These are phyloP conservation scores for Tenebrosternarchus preto DNA, from an alignment of 2,113 vertebrate genomes.

Conservation along the genomic window DNA sequence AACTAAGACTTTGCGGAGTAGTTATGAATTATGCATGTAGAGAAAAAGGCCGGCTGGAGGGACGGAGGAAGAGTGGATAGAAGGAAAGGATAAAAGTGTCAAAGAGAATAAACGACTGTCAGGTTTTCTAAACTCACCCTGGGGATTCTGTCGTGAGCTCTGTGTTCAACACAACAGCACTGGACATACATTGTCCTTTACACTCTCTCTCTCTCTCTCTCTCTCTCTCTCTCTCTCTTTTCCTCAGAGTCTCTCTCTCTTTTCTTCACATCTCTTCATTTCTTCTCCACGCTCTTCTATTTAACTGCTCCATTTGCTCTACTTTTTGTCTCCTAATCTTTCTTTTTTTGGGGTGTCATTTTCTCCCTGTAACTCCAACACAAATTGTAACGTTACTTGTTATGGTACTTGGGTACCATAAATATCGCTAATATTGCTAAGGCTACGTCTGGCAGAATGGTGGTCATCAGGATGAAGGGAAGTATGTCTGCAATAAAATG, in stretches of 20 bases:
- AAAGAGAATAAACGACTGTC: slow-evolving; percentile 31
- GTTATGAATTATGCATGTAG: slow-evolving; percentile 49
- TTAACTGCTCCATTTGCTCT: neutral
- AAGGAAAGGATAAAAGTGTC: slow-evolving; percentile 26
- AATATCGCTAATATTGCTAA: too few relatives aligned
- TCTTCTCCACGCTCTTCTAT: neutral
- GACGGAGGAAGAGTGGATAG: slow-evolving; percentile 20
- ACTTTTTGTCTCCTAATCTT: neutral
- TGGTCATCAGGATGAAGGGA: too few relatives aligned
- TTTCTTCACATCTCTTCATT: too few relatives aligned
- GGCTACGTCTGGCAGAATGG: too few relatives aligned
- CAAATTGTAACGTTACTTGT: too few relatives aligned
- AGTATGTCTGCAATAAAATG: too few relatives aligned
- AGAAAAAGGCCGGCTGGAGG: slow-evolving; percentile 1
- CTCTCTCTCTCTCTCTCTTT: slow-evolving; percentile 14
- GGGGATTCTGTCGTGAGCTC: slow-evolving; percentile 23
- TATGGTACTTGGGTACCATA: too few relatives aligned
- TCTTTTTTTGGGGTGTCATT: too few relatives aligned
- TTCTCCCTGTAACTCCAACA: too few relatives aligned
- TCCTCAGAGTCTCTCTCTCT: slow-evolving; percentile 11
- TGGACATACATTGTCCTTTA: neutral
- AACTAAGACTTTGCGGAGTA: slow-evolving; percentile 50
- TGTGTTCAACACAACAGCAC: slow-evolving; percentile 18
- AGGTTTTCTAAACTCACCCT: slow-evolving; percentile 27
- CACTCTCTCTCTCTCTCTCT: slow-evolving; percentile 6